Conservation (phyloP, 2,888 invertebrate genomes). For the Serripes groenlandicus region DNA sequence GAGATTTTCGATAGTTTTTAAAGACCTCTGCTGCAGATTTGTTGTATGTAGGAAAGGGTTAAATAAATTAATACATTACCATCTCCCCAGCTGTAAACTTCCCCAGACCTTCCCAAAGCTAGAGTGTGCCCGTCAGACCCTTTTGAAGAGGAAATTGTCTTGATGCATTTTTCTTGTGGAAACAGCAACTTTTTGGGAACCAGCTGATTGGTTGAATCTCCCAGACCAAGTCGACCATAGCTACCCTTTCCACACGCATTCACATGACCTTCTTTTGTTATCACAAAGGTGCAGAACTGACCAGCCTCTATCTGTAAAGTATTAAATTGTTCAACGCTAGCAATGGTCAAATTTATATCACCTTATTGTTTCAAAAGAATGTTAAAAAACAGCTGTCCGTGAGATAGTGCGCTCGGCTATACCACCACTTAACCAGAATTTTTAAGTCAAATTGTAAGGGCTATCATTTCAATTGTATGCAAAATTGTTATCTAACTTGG, state of each 20-base stretch:
- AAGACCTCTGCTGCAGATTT: no score
- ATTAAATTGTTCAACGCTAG: not conserved
- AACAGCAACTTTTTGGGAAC: constrained; percentile 88
- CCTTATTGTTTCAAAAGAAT: no score
- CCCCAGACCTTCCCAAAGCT: constrained; percentile 89
- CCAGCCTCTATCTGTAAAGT: constrained; percentile 89
- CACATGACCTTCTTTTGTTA: constrained; percentile 89
- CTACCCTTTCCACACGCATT: constrained; percentile 90
- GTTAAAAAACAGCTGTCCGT: no score
- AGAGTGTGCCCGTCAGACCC: constrained; percentile 90
- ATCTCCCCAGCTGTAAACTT: constrained; percentile 91
- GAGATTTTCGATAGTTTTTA: no score
- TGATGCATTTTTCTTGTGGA: constrained; percentile 86
- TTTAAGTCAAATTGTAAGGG: no score
- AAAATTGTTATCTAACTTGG: no score
- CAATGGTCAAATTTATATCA: not conserved
- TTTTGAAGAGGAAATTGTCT: constrained; percentile 89
- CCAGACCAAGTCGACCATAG: constrained; percentile 89
- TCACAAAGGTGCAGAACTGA: constrained; percentile 90
- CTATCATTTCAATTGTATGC: no score
- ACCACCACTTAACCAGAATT: no score
- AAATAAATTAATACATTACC: no score
- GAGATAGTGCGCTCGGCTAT: no score
- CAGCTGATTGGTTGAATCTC: constrained; percentile 89
- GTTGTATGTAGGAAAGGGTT: no score